phyloP scores from a whole-genome alignment of 2,888 invertebrate genomes.

The Agrilus cyanescens region DNA sequence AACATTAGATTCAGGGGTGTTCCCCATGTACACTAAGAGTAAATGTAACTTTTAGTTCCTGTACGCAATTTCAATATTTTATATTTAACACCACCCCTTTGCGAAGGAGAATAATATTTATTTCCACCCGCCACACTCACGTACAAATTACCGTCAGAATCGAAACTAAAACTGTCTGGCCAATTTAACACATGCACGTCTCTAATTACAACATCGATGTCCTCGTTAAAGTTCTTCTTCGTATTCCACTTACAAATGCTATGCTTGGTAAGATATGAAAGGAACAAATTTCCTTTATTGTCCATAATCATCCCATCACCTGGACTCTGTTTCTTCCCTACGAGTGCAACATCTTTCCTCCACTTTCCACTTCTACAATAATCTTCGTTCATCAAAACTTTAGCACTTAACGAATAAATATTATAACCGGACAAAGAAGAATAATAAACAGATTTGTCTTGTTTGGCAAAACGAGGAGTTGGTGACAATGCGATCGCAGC shows the following conservation, averaged over 20 bases:
- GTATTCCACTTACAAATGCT: slow-evolving; percentile 60
- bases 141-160: slow-evolving; percentile 50
- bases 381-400: slow-evolving; percentile 44
- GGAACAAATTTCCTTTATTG: slow-evolving; percentile 51
- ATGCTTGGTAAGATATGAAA: slow-evolving; percentile 53
- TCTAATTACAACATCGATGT: slow-evolving; percentile 17
- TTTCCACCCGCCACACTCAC: slow-evolving; percentile 42
- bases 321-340: slow-evolving; percentile 47
- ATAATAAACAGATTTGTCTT: slow-evolving; percentile 23
- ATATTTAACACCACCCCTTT: slow-evolving; percentile 42
- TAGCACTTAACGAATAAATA: slow-evolving; percentile 50
- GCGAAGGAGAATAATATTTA: slow-evolving; percentile 6
- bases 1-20: too few species aligned
- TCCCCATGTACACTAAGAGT: slow-evolving; percentile 20
- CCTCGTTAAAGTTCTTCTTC: slow-evolving; percentile 39
- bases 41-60: slow-evolving; percentile 50
- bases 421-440: slow-evolving; percentile 23
- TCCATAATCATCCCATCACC: slow-evolving; percentile 58
- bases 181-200: slow-evolving; percentile 55
- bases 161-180: slow-evolving; percentile 58
- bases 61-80: slow-evolving; percentile 47
- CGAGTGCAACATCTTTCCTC: slow-evolving; percentile 19
- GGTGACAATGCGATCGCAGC: slow-evolving; percentile 64
- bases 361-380: slow-evolving; percentile 25
- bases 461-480: slow-evolving; percentile 30